These are phyloP conservation scores for Pipra filicauda DNA, from an alignment of 2,113 vertebrate genomes.

Conservation along the genomic window DNA sequence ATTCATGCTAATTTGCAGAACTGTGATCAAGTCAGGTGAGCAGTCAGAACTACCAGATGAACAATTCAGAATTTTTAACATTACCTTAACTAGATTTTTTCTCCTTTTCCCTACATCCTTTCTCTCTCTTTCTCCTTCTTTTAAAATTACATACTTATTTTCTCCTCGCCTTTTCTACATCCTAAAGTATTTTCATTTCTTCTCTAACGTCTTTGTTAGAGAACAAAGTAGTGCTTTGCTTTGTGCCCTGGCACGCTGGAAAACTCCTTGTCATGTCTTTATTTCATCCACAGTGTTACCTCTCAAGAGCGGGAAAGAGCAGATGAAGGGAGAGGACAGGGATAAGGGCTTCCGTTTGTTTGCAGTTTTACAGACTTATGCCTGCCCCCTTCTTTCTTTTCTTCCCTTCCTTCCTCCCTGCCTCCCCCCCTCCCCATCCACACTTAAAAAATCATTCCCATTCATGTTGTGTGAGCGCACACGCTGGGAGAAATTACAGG, in stretches of 20 bases:
- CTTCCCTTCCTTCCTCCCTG: not conserved
- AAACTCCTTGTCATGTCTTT: not conserved
- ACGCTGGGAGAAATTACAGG: conserved; percentile 49
- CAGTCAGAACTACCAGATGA: not conserved
- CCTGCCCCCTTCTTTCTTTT: not conserved
- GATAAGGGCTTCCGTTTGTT: not conserved
- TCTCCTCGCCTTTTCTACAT: not conserved
- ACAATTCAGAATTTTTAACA: not conserved
- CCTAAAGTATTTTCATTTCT: not conserved
- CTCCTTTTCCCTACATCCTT: not conserved
- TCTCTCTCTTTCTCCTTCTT: not conserved
- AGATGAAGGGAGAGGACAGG: not conserved
- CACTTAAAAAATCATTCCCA: conserved; percentile 59
- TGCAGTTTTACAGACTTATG: conserved; percentile 28
- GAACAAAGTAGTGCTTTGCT: not conserved
- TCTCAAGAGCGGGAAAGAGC: not conserved
- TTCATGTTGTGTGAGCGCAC: not conserved
- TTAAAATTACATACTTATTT: not conserved
- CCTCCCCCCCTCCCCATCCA: not conserved
- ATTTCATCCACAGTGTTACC: not conserved
- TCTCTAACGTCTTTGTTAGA: not conserved
- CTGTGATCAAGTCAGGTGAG: not conserved
- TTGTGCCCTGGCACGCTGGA: not conserved
- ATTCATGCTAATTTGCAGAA: not conserved
- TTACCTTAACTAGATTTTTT: not conserved